phyloP scores from a whole-genome alignment of 2,113 vertebrate species.

The Pseudopodoces humilis region DNA sequence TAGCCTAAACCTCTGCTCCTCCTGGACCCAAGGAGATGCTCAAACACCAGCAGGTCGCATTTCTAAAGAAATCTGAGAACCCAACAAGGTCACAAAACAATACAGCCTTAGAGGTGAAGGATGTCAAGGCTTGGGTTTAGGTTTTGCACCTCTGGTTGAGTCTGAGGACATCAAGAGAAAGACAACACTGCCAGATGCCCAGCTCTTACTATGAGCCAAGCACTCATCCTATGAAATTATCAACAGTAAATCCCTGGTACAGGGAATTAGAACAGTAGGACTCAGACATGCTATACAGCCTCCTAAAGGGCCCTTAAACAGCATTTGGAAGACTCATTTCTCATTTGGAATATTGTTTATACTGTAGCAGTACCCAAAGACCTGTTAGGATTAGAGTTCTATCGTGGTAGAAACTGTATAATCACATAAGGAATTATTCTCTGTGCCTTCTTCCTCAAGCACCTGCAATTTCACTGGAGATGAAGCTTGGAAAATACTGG shows the following conservation, averaged over 20 bases:
- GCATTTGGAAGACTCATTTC: background rate
- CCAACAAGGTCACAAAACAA: background rate
- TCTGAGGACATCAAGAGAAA: background rate
- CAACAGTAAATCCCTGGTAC: background rate
- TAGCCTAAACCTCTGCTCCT: background rate
- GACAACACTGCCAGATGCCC: background rate
- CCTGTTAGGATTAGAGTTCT: background rate
- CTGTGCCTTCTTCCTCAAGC: background rate
- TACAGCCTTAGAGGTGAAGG: background rate
- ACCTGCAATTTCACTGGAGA: background rate
- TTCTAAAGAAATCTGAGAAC: background rate
- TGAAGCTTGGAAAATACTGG: background rate
- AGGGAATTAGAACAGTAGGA: background rate
- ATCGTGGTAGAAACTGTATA: fast-evolving
- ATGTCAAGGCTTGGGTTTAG: background rate
- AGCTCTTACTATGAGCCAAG: background rate
- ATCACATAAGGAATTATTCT: background rate
- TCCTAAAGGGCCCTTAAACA: background rate
- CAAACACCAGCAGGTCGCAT: background rate
- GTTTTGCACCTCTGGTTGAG: background rate
- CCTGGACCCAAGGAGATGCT: background rate
- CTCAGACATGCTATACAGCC: background rate
- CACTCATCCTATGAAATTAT: background rate
- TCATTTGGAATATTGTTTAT: background rate
- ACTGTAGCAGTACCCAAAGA: background rate